Conservation (phyloP, 2,888 invertebrate species). For the Calephelis perditalis region DNA sequence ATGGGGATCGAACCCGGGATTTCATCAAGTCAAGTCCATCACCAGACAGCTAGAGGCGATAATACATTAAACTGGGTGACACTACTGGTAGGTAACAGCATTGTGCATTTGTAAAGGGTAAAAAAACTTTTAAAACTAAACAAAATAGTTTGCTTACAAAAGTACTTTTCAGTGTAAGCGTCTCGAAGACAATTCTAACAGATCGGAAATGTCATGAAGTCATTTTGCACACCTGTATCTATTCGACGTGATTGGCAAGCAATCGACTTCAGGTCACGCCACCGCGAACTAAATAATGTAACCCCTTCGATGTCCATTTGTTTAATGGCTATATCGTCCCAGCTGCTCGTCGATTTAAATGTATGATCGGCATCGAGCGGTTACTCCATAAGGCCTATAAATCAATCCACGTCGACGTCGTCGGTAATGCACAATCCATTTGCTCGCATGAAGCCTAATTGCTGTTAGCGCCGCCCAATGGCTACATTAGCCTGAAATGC, state of each 20-base stretch:
- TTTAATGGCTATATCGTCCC: constrained; percentile 60
- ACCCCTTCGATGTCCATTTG: constrained; percentile 43
- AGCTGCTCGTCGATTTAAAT: constrained; percentile 46
- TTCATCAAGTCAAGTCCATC: no score
- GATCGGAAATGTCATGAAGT: constrained; percentile 29
- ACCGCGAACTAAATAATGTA: constrained; percentile 51
- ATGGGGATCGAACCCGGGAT: no score
- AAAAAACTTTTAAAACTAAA: no score
- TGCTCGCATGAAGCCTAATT: constrained; percentile 70
- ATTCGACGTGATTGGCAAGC: constrained; percentile 41
- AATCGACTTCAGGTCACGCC: constrained; percentile 49
- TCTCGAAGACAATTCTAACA: no score
- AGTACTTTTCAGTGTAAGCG: no score
- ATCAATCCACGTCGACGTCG: constrained; percentile 73
- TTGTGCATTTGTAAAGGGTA: no score
- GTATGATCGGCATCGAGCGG: constrained; percentile 41
- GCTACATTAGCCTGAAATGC: constrained; percentile 64
- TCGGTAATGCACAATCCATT: constrained; percentile 75
- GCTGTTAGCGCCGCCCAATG: constrained; percentile 73
- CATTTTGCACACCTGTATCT: constrained; percentile 47
- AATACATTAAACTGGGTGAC: no score
- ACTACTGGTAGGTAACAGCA: no score
- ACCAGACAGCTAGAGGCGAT: no score
- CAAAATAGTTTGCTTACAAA: no score
- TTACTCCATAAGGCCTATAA: constrained; percentile 50